A percentile compares a stretch with the other conserved stretches of the same genome.
phyloP scores from a whole-genome alignment of 2,888 invertebrate genomes.

The Xestia xanthographa region DNA sequence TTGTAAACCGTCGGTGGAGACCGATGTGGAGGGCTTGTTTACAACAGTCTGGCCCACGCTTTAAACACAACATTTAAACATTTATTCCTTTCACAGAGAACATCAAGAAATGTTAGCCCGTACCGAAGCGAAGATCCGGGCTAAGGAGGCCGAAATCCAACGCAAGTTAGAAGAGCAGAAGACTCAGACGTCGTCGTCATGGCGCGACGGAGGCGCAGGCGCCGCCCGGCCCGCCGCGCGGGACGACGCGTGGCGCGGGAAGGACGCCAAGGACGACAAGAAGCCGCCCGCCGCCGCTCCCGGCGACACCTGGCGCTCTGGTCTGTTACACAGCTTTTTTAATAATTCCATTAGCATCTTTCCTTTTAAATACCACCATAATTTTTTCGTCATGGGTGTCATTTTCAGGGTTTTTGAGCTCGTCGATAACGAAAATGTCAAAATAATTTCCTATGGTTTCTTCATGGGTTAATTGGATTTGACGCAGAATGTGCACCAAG shows the following conservation, averaged over 20 bases:
- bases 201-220: constrained; percentile 74
- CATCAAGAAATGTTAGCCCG: constrained; percentile 92
- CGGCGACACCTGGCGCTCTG: constrained; percentile 57
- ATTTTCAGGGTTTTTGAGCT: too few species aligned
- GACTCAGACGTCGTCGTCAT: constrained; percentile 72
- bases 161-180: constrained; percentile 89
- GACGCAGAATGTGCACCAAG: too few species aligned
- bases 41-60: too few species aligned
- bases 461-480: too few species aligned
- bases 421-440: too few species aligned
- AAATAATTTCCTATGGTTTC: too few species aligned
- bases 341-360: too few species aligned
- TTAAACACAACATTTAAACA: too few species aligned
- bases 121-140: constrained; percentile 91
- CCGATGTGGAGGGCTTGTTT: too few species aligned
- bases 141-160: constrained; percentile 93
- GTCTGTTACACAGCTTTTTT: constrained; percentile 24
- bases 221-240: constrained; percentile 14
- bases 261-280: constrained; percentile 63
- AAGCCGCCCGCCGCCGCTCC: constrained; percentile 67
- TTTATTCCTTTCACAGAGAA: constrained; percentile 84
- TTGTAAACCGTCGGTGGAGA: too few species aligned
- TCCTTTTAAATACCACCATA: too few species aligned
- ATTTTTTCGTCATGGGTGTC: too few species aligned
- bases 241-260: constrained; percentile 64